Base-by-base conservation (phyloP, 2,888 invertebrate species). In the Euplagia quadripunctaria region DNA sequence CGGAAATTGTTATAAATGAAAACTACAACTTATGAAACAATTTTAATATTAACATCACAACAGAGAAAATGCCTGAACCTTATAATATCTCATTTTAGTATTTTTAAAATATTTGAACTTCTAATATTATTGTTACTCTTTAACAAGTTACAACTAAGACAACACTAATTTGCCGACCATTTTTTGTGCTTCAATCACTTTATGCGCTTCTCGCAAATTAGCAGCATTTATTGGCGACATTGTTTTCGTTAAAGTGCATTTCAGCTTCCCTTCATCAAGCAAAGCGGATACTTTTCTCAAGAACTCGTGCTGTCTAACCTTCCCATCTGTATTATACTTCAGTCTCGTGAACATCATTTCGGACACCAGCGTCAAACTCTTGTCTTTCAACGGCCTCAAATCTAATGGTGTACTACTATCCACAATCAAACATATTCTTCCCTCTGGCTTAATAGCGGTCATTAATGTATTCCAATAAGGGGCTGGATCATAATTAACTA, bases 401-500 rank as follows among this genome's bases (percentile, higher is more conserved):
- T 95, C 93, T 4, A 95, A 90, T 17, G 90, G 85, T 7, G 92
- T 89, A 82, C 89, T 92, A 79, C 93, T 92, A 68, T 96, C 94
- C 0, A 94, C 95, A 68, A 96, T 85, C 49, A 94, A 81, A 79
- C 95, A 95, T 42, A 96, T 95, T 78, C 82, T 92, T 3, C 96
- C 96, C 79, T 94, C 94, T 12, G 95, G 91, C 74, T 94, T 95
- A 12, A 93, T 92, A 16, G 84, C 90, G 77, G 89, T 88, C 88
- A 92, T 93, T 71, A 96, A 69, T 0, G 90, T 92, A 58, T 94
- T 86, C 96, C 95, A 95, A 68, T 95, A 95, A 1, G 94, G 93
- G 61, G 86, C 93, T 12, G 95, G 95, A 75, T 96, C 95, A 78
- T 92, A 94, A 75, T 94, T 95, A 0, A 94, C 92, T 12, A 96